Base-by-base conservation (phyloP, 30 jellyfish, hydroid and myxozoan genomes). In the Haliclystus octoradiatus region DNA sequence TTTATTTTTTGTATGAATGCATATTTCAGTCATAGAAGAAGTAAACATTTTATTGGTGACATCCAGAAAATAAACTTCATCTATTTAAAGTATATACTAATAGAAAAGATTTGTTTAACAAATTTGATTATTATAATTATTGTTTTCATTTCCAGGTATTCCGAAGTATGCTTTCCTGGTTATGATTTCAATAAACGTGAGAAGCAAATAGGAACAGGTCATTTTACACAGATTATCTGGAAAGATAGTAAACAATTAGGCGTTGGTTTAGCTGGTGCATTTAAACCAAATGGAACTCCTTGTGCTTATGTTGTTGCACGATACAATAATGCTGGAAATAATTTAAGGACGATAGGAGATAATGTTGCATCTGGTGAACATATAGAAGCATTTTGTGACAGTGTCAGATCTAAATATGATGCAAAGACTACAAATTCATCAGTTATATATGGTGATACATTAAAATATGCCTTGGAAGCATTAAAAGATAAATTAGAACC, bases 241-340 rank as follows among this genome's bases (percentile, higher is more conserved):
- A 81, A 70, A 53, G 88, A 68, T 34, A 89, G 94, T 27, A 71
- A 64, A 31, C 64, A 78, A 28, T 80, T 89, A 7, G 98, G 98
- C 1, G 72, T 89, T 31, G 98, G 98, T 0, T 34, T 89, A 71
- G 95, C 98, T 24, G 98, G 85, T 12, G 81, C 95, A 72, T 72
- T 78, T 49, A 73, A 51, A 12, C 75, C 79, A 28, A 70, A 77
- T 47, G 98, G 95, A 2, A 74, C 71, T 3, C 50, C 92, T 19
- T 89, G 98, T 71, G 80, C 98, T 0, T 89, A 69, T 50, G 92
- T 89, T 40, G 98, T 89, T 23, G 95, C 98, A 1, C 82, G 98
- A 72, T 89, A 89, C 62, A 75, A 75, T 65, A 81, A 77, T 27
- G 95, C 95, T 28, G 98, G 98, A 0, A 89, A 89, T 40, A 78